A percentile compares a stretch with the other conserved stretches of the same genome.
Evolutionary conservation across 2,888 invertebrate species (phyloP).

Genomic region (Erpobdella octoculata): DNA sequence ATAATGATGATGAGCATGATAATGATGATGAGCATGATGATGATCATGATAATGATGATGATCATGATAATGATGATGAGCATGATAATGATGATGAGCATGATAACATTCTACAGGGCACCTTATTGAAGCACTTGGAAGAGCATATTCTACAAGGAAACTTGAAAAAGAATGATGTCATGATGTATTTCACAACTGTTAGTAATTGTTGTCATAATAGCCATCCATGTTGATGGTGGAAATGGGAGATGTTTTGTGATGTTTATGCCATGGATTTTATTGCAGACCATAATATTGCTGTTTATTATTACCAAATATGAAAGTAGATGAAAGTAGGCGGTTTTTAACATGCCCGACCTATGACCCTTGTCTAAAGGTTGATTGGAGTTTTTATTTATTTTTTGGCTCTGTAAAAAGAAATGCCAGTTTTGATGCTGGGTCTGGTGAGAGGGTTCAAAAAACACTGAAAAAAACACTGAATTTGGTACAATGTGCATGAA

Average conservation of each 20-base stretch:
- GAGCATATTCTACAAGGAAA: slow-evolving; percentile 57
- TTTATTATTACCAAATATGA: not conserved
- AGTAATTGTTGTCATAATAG: slow-evolving; percentile 35
- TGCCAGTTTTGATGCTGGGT: too few relatives aligned
- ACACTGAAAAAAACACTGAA: too few relatives aligned
- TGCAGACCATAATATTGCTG: not conserved
- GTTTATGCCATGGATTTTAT: not conserved
- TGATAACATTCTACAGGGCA: slow-evolving; percentile 54
- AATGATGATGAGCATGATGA: too few relatives aligned
- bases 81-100: too few relatives aligned
- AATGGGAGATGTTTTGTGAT: not conserved
- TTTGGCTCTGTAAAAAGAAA: too few relatives aligned
- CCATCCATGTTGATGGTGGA: not conserved
- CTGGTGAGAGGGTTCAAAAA: too few relatives aligned
- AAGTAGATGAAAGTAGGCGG: too few relatives aligned
- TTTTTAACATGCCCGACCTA: too few relatives aligned
- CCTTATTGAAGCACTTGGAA: slow-evolving; percentile 57
- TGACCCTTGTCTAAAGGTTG: too few relatives aligned
- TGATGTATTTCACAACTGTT: slow-evolving; percentile 58
- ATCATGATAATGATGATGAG: slow-evolving; percentile 24
- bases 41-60: slow-evolving; percentile 31
- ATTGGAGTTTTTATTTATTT: too few relatives aligned
- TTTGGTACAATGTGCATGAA: too few relatives aligned
- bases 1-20: not conserved
- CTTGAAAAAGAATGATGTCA: slow-evolving; percentile 53